phyloP scores from a whole-genome alignment of 2,888 invertebrate species.

The Acanthococcus lagerstroemiae region DNA sequence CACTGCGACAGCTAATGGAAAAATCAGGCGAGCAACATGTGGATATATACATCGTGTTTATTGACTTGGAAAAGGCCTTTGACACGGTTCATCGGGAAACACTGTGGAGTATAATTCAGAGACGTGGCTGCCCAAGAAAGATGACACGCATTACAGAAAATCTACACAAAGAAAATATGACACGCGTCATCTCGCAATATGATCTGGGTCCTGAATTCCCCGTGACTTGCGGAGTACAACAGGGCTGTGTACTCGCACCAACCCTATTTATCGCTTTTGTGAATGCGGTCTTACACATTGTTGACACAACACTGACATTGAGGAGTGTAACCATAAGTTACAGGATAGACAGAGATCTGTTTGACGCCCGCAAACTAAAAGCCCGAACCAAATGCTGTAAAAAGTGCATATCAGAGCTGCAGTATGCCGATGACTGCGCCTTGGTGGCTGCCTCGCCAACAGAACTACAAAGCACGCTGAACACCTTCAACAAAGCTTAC shows the following conservation, averaged over 20 bases:
- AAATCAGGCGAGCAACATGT: background rate
- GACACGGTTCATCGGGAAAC: background rate
- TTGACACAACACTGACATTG: background rate
- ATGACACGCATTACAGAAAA: background rate
- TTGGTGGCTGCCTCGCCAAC: background rate
- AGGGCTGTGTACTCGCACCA: background rate
- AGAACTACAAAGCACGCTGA: background rate
- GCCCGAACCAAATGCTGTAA: background rate
- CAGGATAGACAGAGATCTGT: background rate
- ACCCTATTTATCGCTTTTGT: background rate
- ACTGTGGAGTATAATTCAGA: too few relatives aligned
- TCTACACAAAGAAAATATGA: background rate
- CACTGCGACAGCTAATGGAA: background rate
- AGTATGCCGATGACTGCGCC: background rate
- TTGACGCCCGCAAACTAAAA: background rate
- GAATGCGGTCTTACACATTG: background rate
- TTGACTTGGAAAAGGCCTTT: background rate
- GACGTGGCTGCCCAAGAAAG: background rate
- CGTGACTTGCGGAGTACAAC: background rate
- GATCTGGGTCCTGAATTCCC: background rate
- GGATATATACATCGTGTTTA: background rate
- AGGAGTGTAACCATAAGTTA: background rate
- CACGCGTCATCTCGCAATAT: background rate
- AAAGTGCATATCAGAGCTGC: background rate
- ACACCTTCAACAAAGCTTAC: background rate